Base-by-base conservation (phyloP, 2,113 vertebrate genomes). In the Crotalus tigris region DNA sequence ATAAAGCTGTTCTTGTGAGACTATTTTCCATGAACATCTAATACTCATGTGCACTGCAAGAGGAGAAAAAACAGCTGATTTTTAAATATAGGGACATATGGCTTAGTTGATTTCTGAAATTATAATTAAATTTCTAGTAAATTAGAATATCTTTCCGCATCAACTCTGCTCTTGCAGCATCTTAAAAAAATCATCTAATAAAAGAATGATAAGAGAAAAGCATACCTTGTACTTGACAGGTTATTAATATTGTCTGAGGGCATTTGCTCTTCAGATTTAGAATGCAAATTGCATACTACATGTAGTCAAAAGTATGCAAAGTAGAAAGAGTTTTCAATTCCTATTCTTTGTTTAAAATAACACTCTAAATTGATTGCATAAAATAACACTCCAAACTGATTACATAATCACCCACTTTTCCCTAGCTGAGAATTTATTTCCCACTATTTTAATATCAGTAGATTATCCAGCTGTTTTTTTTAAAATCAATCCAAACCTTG, bases 131-230 rank as follows among this genome's bases (percentile, higher is more conserved):
- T 89, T 95, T 94, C 26, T 69, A 10, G 33, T 92, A 93, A 92
- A 91, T 91, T 89, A 1, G 75, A 64, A 6, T 92, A 0, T n/a
- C 0, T 91, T 46, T 54, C 0, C 15, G 7, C 23, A 93, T 53
- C 8, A 90, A 21, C 90, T 7, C 0, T 94, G 90, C 29, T 33
- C 1, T 21, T 55, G 6, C 1, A 92, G 0, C 8, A 92, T 0
- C 51, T 92, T 89, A 90, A 49, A 95, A 95, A 95, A 90, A 19
- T 90, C 5, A 17, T 86, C 26, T 86, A 89, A 54, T 58, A 91
- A 81, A 1, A 92, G 1, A 2, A 57, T 87, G 92, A 93, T 90
- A 26, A 95, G 91, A 5, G 21, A 93, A 92, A 0, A 93, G 51
- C 9, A 8, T 0, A 4, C 87, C 92, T 93, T 86, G 3, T 9